Evolutionary conservation across 2,113 vertebrate genomes (phyloP), one percentile per base, ranked within the genome.

Genomic region (Amazona guildingii): DNA sequence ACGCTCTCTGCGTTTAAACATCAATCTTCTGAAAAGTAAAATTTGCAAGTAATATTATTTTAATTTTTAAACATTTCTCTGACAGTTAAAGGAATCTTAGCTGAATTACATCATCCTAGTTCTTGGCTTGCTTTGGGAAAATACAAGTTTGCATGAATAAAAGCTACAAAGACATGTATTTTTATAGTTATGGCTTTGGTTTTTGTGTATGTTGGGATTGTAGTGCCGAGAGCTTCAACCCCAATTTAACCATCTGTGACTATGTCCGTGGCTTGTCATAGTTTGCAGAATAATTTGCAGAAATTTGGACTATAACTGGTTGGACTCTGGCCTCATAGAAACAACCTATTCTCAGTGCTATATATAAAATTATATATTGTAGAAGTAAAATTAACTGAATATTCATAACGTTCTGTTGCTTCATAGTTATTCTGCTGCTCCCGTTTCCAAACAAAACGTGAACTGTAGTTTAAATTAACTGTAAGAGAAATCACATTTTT

Each of bases 331-430:
- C 95, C 97, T 97, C 84, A 39, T 37, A 96, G 94, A 98, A 96
- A 69, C 89, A 97, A 95, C 86, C 80, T 96, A 95, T 97, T 98
- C 96, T 98, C 96, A 87, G 62, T 86, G 91, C 93, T 97, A 64
- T 86, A 92, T 95, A 79, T 94, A 95, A 97, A 98, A 97, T 90
- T 95, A 80, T 95, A 84, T 95, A 86, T 97, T 97, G 92, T 97
- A 96, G 94, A 90, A 96, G 95, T 97, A 96, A 98, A 98, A 97
- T 97, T 90, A 97, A 93, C 97, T 98, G 98, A 98, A 98, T 98
- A 98, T 98, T 98, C 98, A 98, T 98, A 97, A 96, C 80, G 82
- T 97, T 98, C 98, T 98, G 98, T 97, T 96, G 67, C 97, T 96
- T 97, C 49, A 17, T 97, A 97, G 96, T 97, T 97, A 95, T 87